Base-by-base conservation (phyloP, 2,888 invertebrate species). In the Hydrotaea cyrtoneurina region DNA sequence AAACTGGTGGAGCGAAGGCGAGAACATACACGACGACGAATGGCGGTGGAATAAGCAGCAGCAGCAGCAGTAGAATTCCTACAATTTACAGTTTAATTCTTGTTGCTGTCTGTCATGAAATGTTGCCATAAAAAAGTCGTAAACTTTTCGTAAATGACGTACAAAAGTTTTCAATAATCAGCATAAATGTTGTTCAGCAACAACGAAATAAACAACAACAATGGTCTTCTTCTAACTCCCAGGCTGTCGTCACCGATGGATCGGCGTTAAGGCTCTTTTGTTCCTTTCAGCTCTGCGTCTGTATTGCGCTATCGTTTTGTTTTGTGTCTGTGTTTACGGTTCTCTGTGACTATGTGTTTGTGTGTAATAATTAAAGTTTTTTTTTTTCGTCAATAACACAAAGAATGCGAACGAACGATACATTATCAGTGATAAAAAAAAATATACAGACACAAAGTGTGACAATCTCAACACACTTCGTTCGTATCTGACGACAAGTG, bases 81-180 rank as follows among this genome's bases (percentile, higher is more conserved):
- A 43, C 59, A 39, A 43, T 74, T 75, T 80, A 81, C 78, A 75
- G 75, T 81, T 59, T 79, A 79, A 77, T 80, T 85, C 77, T 85
- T 85, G 85, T 85, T 85, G 85, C 77, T 85, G 85, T 82, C 85
- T 77, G 77, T 90, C 90, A 88, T 90, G 90, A 88, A 90, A 89
- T 90, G 86, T 86, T 87, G 87, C 89, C 88, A 90, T 90, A 90
- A 90, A 90, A 90, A 90, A 87, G 89, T 90, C 90, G 89, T 90
- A 90, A 90, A 86, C 72, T 86, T 78, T 66, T 78, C 71, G 66
- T 73, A 86, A 84, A 82, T 83, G 86, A 82, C 75, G 81, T 82
- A 83, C 73, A 76, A 82, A 86, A 85, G 77, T 84, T 86, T 85
- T 82, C 82, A 79, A 80, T 79, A 75, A 39, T 76, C 82, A 79